Evolutionary conservation across 2,797 vertebrate species (phyloP), one percentile per base, ranked within the genome.

Genomic region (Danionella dracula): DNA sequence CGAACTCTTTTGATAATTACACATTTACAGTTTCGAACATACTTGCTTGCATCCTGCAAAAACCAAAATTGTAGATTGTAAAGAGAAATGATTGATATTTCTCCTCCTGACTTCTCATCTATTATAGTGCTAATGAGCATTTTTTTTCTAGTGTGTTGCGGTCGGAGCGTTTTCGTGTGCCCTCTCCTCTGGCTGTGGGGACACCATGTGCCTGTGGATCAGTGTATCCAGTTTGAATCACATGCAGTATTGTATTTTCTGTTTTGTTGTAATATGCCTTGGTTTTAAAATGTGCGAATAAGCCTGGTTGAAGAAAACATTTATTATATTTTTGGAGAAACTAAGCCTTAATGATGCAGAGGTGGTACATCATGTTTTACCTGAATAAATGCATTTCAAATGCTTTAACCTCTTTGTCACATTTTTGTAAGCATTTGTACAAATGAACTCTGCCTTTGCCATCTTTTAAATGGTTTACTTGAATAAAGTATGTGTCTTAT

Each of bases 401-500:
- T 35, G 41, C 62, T 66, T 23, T 4, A 23, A 35, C 34, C n/a
- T 48, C 49, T 27, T 37, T 46, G 40, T 65, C 50, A 13, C 19
- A 54, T 46, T 60, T 54, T 50, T 61, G 15, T 57, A 56, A 70
- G 49, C 9, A 29, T 29, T 54, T 54, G 53, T 70, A 38, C 44
- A 67, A 37, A 10, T 12, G 37, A 53, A 13, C 5, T 41, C 56
- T 61, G 40, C 8, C 48, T 40, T 67, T 69, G 29, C 35, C 38
- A 44, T 51, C 58, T 61, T 38, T n/a, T n/a, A n/a, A 23, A 46
- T 41, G 29, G 40, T 32, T 31, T 29, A 29, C 54, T 54, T 55
- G 57, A 72, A 65, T 75, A 72, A 75, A 75, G 46, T 23, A 42
- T 54, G 38, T 59, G 62, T 50, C 40, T 73, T 73, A 69, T 38